Percentiles rank a stretch among this genome's conserved stretches.
phyloP scores from a whole-genome alignment of 1,140 invertebrate species.

The Babylonia areolata region DNA sequence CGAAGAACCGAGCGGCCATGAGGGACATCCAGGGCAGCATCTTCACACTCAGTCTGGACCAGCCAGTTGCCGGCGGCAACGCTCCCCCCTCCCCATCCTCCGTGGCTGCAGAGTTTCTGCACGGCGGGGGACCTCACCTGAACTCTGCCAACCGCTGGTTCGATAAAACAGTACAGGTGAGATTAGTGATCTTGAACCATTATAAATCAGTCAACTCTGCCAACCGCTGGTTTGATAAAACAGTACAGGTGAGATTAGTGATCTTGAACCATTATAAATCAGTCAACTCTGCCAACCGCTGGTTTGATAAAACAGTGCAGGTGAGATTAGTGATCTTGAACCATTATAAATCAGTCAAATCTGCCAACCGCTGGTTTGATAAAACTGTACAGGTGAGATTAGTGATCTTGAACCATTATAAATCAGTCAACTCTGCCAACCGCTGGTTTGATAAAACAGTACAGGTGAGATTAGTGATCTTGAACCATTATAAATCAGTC shows the following conservation, averaged over 20 bases:
- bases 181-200: neutral
- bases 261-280: neutral
- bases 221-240: neutral
- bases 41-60: constrained; percentile 77
- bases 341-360: neutral
- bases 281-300: neutral
- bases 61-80: constrained; percentile 46
- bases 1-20: constrained; percentile 61
- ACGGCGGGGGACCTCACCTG: constrained; percentile 90
- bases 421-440: no score
- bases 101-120: constrained; percentile 86
- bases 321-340: neutral
- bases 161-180: constrained; percentile 92
- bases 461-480: neutral
- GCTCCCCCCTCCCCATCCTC: constrained; percentile 35
- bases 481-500: no score
- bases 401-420: no score
- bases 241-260: neutral
- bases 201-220: neutral
- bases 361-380: neutral
- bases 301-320: neutral
- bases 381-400: neutral
- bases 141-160: constrained; percentile 97
- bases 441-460: no score
- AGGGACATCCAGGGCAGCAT: constrained; percentile 75